Evolutionary conservation across 23 tunicate species (phyloP), one percentile per base, ranked within the genome.

Genomic region (Styela plicata): DNA sequence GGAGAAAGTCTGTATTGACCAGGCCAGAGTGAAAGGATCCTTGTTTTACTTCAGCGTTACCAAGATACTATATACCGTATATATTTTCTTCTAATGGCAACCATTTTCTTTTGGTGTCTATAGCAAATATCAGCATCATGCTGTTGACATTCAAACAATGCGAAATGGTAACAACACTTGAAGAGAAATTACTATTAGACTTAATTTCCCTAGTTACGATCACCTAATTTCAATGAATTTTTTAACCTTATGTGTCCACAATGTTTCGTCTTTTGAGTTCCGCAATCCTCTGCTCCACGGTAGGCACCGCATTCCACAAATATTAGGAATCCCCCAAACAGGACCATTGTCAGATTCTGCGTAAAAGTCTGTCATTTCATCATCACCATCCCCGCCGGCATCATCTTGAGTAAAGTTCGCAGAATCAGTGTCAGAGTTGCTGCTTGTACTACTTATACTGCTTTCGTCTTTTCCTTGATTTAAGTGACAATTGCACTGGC

Each of bases 281-380:
- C 31, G 16, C 13, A 29, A 29, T 23, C n/a, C n/a, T 18, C n/a
- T 17, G 35, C 23, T 33, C 31, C 30, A 28, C 5, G 71, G 10
- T 31, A 29, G 34, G 36, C 78, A 74, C 80, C 84, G 88, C 63
- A 35, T 76, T 57, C 69, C 65, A 61, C 73, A 74, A 0, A 81
- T 62, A 31, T 27, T 23, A 20, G 96, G 96, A 36, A 90, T 76
- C 24, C 96, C 96, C 70, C 83, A 85, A 53, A 90, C 89, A 5
- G 86, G 62, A 67, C 89, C 96, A 10, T 67, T 68, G 17, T 84
- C 86, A 1, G 86, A 31, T 70, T 90, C 96, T 44, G 83, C 78
- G 69, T 75, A 87, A 68, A 86, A 90, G 63, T 90, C 96, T 1
- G 96, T 90, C 89, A 90, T 85, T 78, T 90, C 96, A 82, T 90